Evolutionary conservation across 2,113 vertebrate genomes (phyloP), one percentile per base, ranked within the genome.

Genomic region (Lamprotornis superbus): DNA sequence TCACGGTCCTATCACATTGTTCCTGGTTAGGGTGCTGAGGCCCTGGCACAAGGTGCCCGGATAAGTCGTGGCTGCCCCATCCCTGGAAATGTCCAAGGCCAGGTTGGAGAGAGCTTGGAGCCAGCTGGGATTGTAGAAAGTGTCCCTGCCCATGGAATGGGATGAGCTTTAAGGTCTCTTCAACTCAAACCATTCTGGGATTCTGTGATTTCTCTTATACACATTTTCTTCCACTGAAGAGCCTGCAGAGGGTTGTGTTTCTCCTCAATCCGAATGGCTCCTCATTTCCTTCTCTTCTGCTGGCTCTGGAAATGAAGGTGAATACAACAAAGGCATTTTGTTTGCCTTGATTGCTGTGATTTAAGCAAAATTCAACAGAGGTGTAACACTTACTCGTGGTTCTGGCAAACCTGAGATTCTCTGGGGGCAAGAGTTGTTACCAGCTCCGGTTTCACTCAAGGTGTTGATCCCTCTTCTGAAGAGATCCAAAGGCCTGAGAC

Each of bases 331-430:
- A 73, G 25, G 10, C 35, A 37, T 77, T 94, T 60, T 77, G 10
- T 83, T 90, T 14, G 3, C 37, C 50, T 81, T 1, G 3, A 11
- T 24, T 59, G 20, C 24, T 85, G 31, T 44, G 31, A 64, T 64
- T 85, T 71, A 94, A 64, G n/a, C 14, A 65, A 47, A 77, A 53
- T 22, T 83, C 49, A 49, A 7, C 11, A 18, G 12, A 80, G 8
- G 13, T 55, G 9, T 46, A 53, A 68, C 1, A 10, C 8, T 42
- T 42, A 42, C 40, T 42, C 40, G 0, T 0, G 0, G 4, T 63
- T 33, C 57, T 39, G 21, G 35, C 44, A 59, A 76, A 33, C 10
- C 7, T 70, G n/a, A 21, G 27, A 40, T n/a, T 74, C 64, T 81
- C 63, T 23, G 12, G 12, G 20, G 4, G 11, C 19, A 69, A 40